Base-by-base conservation (phyloP, 2,888 invertebrate species). In the Hypomecis punctinalis region DNA sequence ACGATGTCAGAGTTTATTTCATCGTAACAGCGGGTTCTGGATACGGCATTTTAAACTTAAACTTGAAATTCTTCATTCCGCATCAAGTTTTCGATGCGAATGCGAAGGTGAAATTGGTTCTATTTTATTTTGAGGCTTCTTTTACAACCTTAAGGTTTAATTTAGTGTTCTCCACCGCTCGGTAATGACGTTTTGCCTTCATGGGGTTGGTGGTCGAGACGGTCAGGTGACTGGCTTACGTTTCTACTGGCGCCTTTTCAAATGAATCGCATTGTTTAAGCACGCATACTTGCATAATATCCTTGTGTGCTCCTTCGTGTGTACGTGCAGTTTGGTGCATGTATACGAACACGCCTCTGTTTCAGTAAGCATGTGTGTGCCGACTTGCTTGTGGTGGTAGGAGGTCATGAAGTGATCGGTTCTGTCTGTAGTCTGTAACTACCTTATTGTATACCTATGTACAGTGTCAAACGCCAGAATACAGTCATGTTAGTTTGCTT, bases 391-490 rank as follows among this genome's bases (percentile, higher is more conserved):
- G 82, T 89, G 79, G 63, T 67, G 70, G 73, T 78, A 83, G 85
- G 89, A 91, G 91, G 90, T 86, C 90, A 81, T 78, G 76, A 79
- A 86, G 85, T 84, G 85, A 86, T 83, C 86, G 88, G 81, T 79
- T 33, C 11, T 54, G 55, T 55, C 55, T 55, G 35, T 10, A 40
- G 40, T 40, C 40, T 6, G 49, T 37, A 49, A n/a, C 37, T 49
- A n/a, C 40, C 33, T 42, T 13, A 23, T 52, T 52, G 5, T 11
- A 49, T 49, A 61, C 52, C 35, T 56, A 42, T 46, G 33, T 39
- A 54, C 37, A 76, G 74, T 56, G 51, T 37, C 68, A 54, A 62
- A 72, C 64, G 13, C 35, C 35, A 2, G 6, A n/a, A 6, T n/a
- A 39, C 13, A 52, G 65, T 73, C 77, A 78, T 76, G 79, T 76